Evolutionary conservation across 2,113 vertebrate species (phyloP).

Genomic region (Vidua macroura): DNA sequence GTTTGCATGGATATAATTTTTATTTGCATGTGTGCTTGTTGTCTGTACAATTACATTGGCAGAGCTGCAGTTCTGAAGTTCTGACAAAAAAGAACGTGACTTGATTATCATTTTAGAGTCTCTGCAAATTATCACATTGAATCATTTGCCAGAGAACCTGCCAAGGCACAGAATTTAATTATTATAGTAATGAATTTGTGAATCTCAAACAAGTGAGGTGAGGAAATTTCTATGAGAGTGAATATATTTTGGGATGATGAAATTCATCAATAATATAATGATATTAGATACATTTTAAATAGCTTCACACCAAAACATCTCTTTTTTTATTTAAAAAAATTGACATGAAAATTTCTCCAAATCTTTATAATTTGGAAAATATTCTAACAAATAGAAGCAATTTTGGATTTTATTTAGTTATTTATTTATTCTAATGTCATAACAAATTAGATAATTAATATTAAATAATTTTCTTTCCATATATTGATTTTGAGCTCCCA

Average conservation of each 20-base stretch:
- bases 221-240: neutral
- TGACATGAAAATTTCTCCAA: neutral
- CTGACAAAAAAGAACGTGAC: neutral
- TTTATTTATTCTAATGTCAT: neutral
- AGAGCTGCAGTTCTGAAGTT: neutral
- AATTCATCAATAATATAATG: neutral
- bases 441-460: neutral
- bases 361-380: neutral
- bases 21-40: neutral
- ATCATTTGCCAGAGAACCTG: neutral
- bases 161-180: neutral
- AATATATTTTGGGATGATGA: neutral
- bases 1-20: neutral
- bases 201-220: neutral
- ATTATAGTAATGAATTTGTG: neutral
- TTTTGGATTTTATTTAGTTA: neutral
- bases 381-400: neutral
- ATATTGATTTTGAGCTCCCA: neutral
- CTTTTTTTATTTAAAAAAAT: neutral
- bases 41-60: neutral
- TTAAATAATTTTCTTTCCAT: neutral
- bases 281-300: neutral
- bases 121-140: neutral
- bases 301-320: neutral
- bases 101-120: neutral